Evolutionary conservation across 2,113 vertebrate genomes (phyloP), one percentile per base, ranked within the genome.

Genomic region (Potamarius usumacintae): DNA sequence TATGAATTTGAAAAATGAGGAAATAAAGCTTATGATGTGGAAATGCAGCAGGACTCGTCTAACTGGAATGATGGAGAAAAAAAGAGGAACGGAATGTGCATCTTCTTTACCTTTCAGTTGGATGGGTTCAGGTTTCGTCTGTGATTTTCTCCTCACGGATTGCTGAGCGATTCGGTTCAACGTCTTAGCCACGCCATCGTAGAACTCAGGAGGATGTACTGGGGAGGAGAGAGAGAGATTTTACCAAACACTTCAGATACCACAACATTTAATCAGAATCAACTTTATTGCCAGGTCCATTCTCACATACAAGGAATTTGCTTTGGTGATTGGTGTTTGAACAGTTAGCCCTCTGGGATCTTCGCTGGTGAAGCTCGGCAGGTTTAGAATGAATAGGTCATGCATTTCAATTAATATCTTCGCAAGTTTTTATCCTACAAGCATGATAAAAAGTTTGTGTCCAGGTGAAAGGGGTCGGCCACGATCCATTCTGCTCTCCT

Each of bases 151-250:
- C 84, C 89, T 93, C 18, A 89, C 62, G 15, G 90, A 94, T 85
- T 82, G 92, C 78, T 91, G 89, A 34, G 94, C 94, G 4, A 96
- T 93, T 88, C 89, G 88, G 22, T 93, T 93, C 90, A 96, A 90
- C 34, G 89, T 93, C 84, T 93, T 87, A 27, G 94, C 95, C 20
- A 95, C 93, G 4, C 91, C 93, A 11, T 90, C 17, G 65, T 95
- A 96, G 91, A 96, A 95, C 48, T 91, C 88, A 6, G 92, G 93
- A 58, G 91, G 87, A 60, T 94, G 93, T 2, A 69, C 94, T 95
- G 53, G 34, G 82, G n/a, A 1, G 22, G 6, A 0, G 25, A 2
- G 11, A 20, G 71, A 22, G 10, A n/a, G 48, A 52, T 5, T 69
- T 30, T 30, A 69, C n/a, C 14, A 57, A 57, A 17, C 55, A 57